Evolutionary conservation across 2,113 vertebrate species (phyloP).

Genomic region (Oreamnos americanus): DNA sequence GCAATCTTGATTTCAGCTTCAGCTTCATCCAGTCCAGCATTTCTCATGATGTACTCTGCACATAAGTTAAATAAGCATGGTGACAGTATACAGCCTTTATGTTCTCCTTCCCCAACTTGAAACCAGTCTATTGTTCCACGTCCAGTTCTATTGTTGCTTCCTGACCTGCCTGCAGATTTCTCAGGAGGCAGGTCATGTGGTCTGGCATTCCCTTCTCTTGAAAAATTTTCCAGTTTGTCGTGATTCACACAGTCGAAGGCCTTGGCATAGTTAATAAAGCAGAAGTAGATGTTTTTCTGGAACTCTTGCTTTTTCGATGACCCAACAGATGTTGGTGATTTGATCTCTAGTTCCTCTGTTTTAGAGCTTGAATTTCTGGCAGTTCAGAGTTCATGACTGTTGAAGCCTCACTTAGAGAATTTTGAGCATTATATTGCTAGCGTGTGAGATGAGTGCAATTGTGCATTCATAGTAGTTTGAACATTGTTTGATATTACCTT

Average conservation of each 20-base stretch:
- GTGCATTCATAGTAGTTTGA: background rate
- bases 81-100: background rate
- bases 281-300: background rate
- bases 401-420: background rate
- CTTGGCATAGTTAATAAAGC: background rate
- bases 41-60: background rate
- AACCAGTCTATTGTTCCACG: background rate
- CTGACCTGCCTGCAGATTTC: background rate
- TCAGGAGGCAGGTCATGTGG: background rate
- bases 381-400: background rate
- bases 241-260: background rate
- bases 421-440: background rate
- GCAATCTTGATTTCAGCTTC: background rate
- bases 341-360: background rate
- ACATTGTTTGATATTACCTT: background rate
- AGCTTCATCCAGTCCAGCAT: background rate
- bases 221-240: background rate
- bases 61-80: background rate
- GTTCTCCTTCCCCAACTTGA: background rate
- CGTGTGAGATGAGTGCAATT: background rate
- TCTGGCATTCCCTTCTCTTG: background rate
- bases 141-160: background rate
- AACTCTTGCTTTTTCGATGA: background rate
- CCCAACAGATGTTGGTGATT: background rate
- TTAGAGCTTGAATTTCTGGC: background rate